A percentile compares a stretch with the other conserved stretches of the same genome.
phyloP scores from a whole-genome alignment of 2,113 vertebrate species.

The Oncorhynchus masou region DNA sequence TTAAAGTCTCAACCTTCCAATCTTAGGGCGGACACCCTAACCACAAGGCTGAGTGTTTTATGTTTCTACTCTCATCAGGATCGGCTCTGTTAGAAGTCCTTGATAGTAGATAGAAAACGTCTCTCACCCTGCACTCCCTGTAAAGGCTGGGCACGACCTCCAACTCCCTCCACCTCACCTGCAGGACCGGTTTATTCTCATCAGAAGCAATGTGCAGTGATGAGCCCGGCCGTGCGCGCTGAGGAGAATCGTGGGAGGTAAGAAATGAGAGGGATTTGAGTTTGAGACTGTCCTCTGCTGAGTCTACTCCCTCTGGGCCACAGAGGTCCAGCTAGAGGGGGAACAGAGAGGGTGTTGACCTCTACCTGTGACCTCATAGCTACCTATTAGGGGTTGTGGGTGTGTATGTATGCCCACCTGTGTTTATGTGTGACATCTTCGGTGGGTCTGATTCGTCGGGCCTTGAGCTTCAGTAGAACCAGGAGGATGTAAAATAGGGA shows the following conservation, averaged over 20 bases:
- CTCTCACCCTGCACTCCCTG: conserved; percentile 8
- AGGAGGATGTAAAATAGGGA: too few relatives aligned
- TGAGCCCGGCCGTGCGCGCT: too few relatives aligned
- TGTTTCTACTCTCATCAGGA: too few relatives aligned
- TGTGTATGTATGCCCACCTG: too few relatives aligned
- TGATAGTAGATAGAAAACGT: conserved; percentile 41
- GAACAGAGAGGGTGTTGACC: neutral
- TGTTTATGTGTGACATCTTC: neutral
- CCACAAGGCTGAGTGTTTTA: too few relatives aligned
- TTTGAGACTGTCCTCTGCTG: conserved; percentile 12
- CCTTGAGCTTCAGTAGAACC: conserved; percentile 30
- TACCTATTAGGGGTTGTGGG: too few relatives aligned
- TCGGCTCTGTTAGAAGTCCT: conserved; percentile 29
- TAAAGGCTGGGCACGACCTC: conserved; percentile 37
- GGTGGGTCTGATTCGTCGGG: conserved; percentile 17
- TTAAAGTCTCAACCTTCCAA: too few relatives aligned
- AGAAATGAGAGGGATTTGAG: conserved; percentile 56
- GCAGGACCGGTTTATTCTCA: conserved; percentile 52
- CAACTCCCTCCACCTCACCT: conserved; percentile 29
- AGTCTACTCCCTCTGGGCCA: too few relatives aligned
- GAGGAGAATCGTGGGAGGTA: conserved; percentile 33
- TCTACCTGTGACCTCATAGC: neutral
- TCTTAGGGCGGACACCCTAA: too few relatives aligned
- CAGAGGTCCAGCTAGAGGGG: too few relatives aligned
- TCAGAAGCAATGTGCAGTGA: conserved; percentile 20